These are phyloP conservation scores for Genyomyrus donnyi DNA, from an alignment of 2,113 vertebrate genomes.

Conservation along the genomic window DNA sequence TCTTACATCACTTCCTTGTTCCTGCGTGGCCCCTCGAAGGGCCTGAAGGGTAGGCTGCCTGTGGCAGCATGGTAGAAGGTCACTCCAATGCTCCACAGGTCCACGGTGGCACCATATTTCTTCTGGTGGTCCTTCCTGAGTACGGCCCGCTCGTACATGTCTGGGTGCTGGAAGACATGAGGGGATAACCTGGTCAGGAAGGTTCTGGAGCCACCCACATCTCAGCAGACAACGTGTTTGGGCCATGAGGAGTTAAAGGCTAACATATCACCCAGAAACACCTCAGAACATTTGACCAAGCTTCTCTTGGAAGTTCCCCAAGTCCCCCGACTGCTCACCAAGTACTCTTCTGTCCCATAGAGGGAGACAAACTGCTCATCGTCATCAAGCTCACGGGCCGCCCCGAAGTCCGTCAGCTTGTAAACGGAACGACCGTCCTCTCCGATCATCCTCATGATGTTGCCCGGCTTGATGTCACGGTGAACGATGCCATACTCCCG, in stretches of 20 bases:
- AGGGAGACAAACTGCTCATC: slow-evolving; percentile 97
- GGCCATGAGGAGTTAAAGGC: not conserved
- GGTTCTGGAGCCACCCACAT: not conserved
- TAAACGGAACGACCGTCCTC: slow-evolving; percentile 93
- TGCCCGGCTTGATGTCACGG: slow-evolving; percentile 94
- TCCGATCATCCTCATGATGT: slow-evolving; percentile 95
- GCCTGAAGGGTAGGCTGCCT: slow-evolving; percentile 88
- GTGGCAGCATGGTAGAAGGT: slow-evolving; percentile 96
- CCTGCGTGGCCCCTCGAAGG: slow-evolving; percentile 91
- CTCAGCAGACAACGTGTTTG: not conserved
- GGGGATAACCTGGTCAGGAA: not conserved
- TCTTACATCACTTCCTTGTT: slow-evolving; percentile 99
- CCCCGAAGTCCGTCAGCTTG: slow-evolving; percentile 95
- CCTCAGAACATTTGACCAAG: not conserved
- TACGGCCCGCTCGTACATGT: slow-evolving; percentile 96
- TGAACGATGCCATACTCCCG: slow-evolving; percentile 96
- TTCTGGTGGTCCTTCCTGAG: slow-evolving; percentile 96
- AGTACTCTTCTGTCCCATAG: slow-evolving; percentile 96
- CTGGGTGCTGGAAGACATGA: slow-evolving; percentile 69
- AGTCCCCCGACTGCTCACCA: slow-evolving; percentile 64
- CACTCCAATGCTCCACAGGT: slow-evolving; percentile 96
- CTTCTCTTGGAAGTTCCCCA: not conserved
- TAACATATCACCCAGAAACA: not conserved
- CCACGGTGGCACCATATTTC: slow-evolving; percentile 91
- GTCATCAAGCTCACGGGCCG: slow-evolving; percentile 89